Percentiles rank a stretch among this genome's conserved stretches.
phyloP scores from a whole-genome alignment of 2,888 invertebrate genomes.

The Tetanocera ferruginea region DNA sequence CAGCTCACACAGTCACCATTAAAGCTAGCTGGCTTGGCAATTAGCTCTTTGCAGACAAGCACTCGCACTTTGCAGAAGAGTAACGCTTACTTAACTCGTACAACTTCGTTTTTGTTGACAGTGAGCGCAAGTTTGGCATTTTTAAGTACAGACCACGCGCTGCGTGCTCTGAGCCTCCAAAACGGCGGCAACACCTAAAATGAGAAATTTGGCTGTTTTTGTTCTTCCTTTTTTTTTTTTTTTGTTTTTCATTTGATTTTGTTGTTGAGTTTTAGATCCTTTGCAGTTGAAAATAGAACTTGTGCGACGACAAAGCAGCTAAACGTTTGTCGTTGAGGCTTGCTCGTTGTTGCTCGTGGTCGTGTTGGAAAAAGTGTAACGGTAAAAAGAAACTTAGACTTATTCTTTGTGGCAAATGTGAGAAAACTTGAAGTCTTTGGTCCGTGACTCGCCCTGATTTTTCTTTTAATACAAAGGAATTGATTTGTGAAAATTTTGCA shows the following conservation, averaged over 20 bases:
- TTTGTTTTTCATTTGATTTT: not conserved
- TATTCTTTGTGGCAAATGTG: not conserved
- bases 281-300: constrained; percentile 23
- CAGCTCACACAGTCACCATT: not conserved
- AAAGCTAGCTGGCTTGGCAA: not conserved
- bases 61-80: not conserved
- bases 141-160: no score
- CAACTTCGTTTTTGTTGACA: no score
- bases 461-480: not conserved
- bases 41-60: not conserved
- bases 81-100: no score
- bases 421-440: not conserved
- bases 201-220: no score
- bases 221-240: not conserved
- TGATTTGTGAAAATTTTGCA: not conserved
- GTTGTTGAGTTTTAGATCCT: not conserved
- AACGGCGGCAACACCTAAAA: constrained; percentile 16
- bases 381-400: no score
- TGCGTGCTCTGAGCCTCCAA: not conserved
- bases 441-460: constrained; percentile 52
- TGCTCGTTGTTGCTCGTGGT: constrained; percentile 35
- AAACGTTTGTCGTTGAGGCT: constrained; percentile 2
- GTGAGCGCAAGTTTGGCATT: no score
- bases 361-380: not conserved
- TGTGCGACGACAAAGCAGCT: constrained; percentile 50